These are phyloP conservation scores for Omphaloscelis lunosa DNA, from an alignment of 2,888 invertebrate genomes.

Conservation along the genomic window DNA sequence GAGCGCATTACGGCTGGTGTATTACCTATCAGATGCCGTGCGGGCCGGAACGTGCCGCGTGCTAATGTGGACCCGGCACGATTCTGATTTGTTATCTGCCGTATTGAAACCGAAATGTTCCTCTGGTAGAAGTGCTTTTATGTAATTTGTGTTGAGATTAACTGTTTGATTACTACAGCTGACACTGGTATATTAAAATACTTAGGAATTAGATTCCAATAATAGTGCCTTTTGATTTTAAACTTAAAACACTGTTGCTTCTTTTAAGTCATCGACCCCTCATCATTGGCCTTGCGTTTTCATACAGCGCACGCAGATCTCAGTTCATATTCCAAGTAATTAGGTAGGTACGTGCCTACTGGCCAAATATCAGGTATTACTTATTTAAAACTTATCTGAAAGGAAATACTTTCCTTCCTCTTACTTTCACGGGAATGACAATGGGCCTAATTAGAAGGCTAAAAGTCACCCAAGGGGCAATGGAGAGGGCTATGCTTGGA, in stretches of 20 bases:
- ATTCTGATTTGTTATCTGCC: slow-evolving; percentile 86
- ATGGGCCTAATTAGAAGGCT: too few relatives aligned
- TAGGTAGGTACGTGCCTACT: too few relatives aligned
- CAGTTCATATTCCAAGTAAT: background rate
- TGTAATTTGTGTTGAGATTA: slow-evolving; percentile 56
- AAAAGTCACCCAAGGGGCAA: too few relatives aligned
- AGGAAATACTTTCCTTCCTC: slow-evolving; percentile 18
- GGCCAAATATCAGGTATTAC: background rate
- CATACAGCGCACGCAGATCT: background rate
- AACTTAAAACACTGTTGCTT: background rate
- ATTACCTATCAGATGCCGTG: slow-evolving; percentile 85
- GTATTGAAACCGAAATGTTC: slow-evolving; percentile 66
- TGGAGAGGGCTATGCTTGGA: too few relatives aligned
- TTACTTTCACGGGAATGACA: slow-evolving; percentile 16
- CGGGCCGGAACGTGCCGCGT: slow-evolving; percentile 83
- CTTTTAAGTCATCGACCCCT: background rate
- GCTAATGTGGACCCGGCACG: slow-evolving; percentile 87
- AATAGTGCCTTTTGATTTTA: background rate
- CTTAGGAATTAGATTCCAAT: background rate
- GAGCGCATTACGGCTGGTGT: slow-evolving; percentile 78
- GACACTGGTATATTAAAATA: slow-evolving; percentile 11
- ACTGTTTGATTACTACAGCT: slow-evolving; percentile 44
- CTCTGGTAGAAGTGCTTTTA: slow-evolving; percentile 57
- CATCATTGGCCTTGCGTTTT: background rate
- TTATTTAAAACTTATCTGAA: slow-evolving; percentile 14